Percentiles rank a stretch among this genome's conserved stretches.
phyloP scores from a whole-genome alignment of 2,113 vertebrate species.

The Zapus hudsonius region DNA sequence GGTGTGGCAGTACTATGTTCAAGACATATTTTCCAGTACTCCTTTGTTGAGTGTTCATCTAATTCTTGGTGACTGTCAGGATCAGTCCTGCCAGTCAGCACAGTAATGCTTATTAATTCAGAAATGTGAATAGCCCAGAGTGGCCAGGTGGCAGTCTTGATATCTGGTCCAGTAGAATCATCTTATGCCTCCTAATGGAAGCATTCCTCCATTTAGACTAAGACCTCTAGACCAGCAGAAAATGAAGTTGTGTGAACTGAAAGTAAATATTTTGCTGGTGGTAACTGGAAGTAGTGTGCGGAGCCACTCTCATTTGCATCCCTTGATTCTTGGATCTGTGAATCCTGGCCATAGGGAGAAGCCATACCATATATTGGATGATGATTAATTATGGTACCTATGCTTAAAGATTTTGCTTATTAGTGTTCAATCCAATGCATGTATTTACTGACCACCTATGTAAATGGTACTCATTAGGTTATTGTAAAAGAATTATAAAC shows the following conservation, averaged over 20 bases:
- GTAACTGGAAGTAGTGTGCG: background rate
- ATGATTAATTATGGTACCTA: background rate
- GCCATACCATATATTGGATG: background rate
- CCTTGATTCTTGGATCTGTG: background rate
- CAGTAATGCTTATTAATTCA: background rate
- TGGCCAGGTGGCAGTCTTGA: background rate
- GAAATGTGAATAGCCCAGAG: background rate
- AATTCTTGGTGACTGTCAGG: background rate
- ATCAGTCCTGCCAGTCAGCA: background rate
- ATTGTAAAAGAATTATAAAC: conserved; percentile 32
- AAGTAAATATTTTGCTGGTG: background rate
- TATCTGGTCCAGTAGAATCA: background rate
- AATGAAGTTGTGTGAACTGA: background rate
- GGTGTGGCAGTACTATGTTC: background rate
- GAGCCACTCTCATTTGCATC: background rate
- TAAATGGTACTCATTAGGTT: conserved; percentile 40
- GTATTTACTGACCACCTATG: conserved; percentile 29
- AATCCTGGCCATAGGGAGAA: background rate
- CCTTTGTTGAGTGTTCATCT: background rate
- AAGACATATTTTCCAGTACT: background rate
- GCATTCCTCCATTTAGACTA: background rate
- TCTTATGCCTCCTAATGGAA: background rate
- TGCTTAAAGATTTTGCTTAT: conserved; percentile 16
- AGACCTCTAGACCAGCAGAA: background rate
- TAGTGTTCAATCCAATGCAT: background rate